A percentile compares a stretch with the other conserved stretches of the same genome.
Evolutionary conservation across 1,140 invertebrate genomes (phyloP).

Genomic region (Macrotrachela quadricornifera): DNA sequence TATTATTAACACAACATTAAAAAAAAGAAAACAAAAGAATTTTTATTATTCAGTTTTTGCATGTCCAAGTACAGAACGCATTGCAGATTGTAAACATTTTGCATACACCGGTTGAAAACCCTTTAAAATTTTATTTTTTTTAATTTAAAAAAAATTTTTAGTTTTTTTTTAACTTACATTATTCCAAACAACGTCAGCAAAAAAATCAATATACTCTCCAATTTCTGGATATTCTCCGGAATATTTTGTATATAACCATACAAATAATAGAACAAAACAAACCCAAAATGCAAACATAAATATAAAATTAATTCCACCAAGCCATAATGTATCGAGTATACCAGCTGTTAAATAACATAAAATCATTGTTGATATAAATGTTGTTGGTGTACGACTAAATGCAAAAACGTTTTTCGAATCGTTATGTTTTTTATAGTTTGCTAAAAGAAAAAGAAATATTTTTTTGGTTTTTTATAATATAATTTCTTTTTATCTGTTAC

Average conservation of each 20-base stretch:
- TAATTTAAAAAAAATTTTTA: too few relatives aligned
- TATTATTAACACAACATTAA: too few relatives aligned
- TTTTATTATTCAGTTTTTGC: too few relatives aligned
- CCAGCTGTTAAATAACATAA: slow-evolving; percentile 64
- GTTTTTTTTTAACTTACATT: slow-evolving; percentile 47
- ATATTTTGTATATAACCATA: slow-evolving; percentile 84
- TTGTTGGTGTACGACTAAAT: slow-evolving; percentile 72
- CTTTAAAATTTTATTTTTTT: too few relatives aligned
- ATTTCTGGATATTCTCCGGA: slow-evolving; percentile 66
- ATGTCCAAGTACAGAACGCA: too few relatives aligned
- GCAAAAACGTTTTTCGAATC: slow-evolving; percentile 94
- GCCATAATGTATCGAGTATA: slow-evolving; percentile 51
- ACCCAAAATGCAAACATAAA: slow-evolving; percentile 68
- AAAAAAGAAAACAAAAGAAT: too few relatives aligned
- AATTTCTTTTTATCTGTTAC: too few relatives aligned
- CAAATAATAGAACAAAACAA: slow-evolving; percentile 51
- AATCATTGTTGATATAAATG: slow-evolving; percentile 68
- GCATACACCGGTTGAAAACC: too few relatives aligned
- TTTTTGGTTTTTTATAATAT: too few relatives aligned
- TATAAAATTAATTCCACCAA: slow-evolving; percentile 63
- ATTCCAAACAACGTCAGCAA: slow-evolving; percentile 62
- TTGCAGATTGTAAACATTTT: too few relatives aligned
- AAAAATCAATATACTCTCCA: slow-evolving; percentile 56
- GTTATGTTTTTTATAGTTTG: slow-evolving; percentile 67
- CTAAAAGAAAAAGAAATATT: slow-evolving; percentile 28